Evolutionary conservation across 2,888 invertebrate genomes (phyloP).

Genomic region (Lapara coniferarum): DNA sequence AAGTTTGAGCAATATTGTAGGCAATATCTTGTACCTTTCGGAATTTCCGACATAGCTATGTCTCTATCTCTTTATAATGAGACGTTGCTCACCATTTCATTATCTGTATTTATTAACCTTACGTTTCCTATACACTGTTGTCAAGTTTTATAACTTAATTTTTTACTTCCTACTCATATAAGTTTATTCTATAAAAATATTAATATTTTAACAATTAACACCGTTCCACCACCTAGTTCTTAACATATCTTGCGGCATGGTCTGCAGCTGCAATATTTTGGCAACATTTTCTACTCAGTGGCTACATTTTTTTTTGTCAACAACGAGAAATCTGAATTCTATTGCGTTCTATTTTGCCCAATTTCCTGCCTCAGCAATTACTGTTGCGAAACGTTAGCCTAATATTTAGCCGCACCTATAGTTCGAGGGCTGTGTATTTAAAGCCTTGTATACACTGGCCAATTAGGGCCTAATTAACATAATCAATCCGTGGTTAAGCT

Average conservation of each 20-base stretch:
- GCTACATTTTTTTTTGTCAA: slow-evolving; percentile 17
- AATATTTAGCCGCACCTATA: slow-evolving; percentile 25
- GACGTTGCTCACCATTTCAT: too few species aligned
- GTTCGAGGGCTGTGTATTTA: neutral
- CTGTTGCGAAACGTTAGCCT: slow-evolving; percentile 24
- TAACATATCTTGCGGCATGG: slow-evolving; percentile 17
- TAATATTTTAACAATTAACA: neutral
- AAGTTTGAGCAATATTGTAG: too few species aligned
- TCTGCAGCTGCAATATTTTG: slow-evolving; percentile 18
- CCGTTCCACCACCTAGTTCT: slow-evolving; percentile 12
- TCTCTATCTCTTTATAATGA: too few species aligned
- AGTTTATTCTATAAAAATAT: neutral
- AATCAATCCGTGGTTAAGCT: too few species aligned
- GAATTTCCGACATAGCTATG: neutral
- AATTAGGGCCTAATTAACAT: too few species aligned
- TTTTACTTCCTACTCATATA: too few species aligned
- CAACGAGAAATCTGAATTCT: slow-evolving; percentile 18
- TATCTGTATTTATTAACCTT: too few species aligned
- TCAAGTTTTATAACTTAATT: too few species aligned
- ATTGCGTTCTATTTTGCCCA: slow-evolving; percentile 17
- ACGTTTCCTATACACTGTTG: too few species aligned
- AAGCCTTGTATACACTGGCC: too few species aligned
- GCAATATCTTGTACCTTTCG: neutral
- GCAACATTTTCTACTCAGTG: slow-evolving; percentile 7
- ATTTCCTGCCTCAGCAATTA: slow-evolving; percentile 26